These are phyloP conservation scores for Morinoia aosen DNA, from an alignment of 2,888 invertebrate genomes.

Conservation along the genomic window DNA sequence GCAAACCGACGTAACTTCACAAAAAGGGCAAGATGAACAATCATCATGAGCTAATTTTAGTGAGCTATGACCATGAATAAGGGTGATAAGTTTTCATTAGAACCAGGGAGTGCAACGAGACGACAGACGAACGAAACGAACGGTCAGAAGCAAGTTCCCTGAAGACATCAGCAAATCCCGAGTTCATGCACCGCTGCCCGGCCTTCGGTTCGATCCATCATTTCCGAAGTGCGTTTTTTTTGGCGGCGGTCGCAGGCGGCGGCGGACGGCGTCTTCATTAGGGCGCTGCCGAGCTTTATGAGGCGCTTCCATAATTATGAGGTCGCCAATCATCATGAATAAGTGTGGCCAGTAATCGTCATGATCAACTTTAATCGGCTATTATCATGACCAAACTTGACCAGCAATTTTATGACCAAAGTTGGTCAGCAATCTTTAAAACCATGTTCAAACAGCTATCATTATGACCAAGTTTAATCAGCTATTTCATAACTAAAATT, in stretches of 20 bases:
- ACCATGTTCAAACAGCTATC: not conserved
- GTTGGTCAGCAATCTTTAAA: not conserved
- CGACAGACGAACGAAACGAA: not conserved
- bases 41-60: too few species aligned
- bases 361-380: not conserved
- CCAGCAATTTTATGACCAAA: not conserved
- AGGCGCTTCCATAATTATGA: not conserved
- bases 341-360: not conserved
- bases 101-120: too few species aligned
- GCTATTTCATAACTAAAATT: not conserved
- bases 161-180: not conserved
- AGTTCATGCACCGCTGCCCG: not conserved
- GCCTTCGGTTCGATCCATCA: not conserved
- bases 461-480: not conserved
- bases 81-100: too few species aligned
- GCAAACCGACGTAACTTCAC: too few species aligned
- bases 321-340: too few species aligned
- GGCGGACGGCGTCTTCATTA: not conserved
- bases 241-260: not conserved
- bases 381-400: not conserved
- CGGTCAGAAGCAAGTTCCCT: not conserved
- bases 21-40: too few species aligned
- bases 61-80: too few species aligned
- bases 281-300: not conserved
- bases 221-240: not conserved